phyloP scores from a whole-genome alignment of 2,888 invertebrate species.

The Mellilla xanthometata region DNA sequence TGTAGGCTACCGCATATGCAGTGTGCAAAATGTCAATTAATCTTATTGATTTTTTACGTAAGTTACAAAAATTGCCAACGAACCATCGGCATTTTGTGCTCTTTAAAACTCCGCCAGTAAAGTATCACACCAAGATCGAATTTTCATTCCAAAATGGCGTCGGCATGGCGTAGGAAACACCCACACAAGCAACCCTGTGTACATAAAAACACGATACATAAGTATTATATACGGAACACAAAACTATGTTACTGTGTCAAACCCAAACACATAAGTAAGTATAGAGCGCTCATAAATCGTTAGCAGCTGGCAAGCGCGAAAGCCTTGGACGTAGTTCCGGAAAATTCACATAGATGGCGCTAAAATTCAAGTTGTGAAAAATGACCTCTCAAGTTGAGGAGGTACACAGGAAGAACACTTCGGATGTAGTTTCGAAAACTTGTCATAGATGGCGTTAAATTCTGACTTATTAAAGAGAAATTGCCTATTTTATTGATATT shows the following conservation, averaged over 20 bases:
- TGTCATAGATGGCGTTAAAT: neutral
- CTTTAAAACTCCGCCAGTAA: no score
- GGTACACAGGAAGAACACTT: neutral
- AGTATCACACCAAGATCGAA: no score
- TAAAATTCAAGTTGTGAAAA: neutral
- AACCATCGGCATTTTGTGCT: no score
- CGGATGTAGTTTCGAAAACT: no score
- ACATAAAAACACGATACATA: conserved; percentile 6
- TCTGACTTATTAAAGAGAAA: no score
- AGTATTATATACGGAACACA: conserved; percentile 6
- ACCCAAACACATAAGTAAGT: neutral
- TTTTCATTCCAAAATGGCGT: conserved; percentile 16
- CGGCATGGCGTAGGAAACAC: conserved; percentile 13
- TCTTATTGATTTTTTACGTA: no score
- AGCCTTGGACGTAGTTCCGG: conserved; percentile 4
- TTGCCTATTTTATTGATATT: no score
- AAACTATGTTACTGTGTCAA: conserved; percentile 25
- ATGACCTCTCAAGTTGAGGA: no score
- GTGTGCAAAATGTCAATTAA: no score
- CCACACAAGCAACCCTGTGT: conserved; percentile 11
- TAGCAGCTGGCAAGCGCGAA: conserved; percentile 16
- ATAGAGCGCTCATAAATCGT: conserved; percentile 15
- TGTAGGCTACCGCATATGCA: no score
- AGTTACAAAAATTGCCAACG: no score
- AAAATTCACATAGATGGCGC: conserved; percentile 14